phyloP scores from a whole-genome alignment of 2,797 vertebrate species.

The Lagodon rhomboides region DNA sequence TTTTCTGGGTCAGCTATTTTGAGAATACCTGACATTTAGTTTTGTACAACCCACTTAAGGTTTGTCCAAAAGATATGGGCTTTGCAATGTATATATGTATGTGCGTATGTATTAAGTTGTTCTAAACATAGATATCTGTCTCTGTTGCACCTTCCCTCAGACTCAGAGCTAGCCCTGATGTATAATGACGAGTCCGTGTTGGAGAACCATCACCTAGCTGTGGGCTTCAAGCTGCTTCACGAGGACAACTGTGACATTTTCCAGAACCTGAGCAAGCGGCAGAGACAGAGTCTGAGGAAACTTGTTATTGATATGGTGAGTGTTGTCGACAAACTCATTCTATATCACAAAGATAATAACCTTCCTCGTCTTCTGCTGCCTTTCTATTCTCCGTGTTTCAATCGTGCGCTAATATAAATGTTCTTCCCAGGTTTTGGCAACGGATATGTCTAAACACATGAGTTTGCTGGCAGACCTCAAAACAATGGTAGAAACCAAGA shows the following conservation, averaged over 20 bases:
- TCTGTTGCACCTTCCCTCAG: conserved; percentile 71
- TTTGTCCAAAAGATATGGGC: no score
- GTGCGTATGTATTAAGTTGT: neutral
- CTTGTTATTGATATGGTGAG: conserved; percentile 96
- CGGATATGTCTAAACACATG: conserved; percentile 99
- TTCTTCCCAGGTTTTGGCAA: conserved; percentile 91
- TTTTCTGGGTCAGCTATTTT: conserved; percentile 10
- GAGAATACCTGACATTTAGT: neutral
- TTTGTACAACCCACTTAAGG: neutral
- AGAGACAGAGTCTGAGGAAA: conserved; percentile 93
- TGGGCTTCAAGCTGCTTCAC: conserved; percentile 96
- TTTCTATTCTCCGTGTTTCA: neutral
- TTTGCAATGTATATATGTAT: no score
- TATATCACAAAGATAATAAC: neutral
- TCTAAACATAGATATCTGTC: neutral
- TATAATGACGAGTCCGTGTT: conserved; percentile 97
- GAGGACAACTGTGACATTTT: conserved; percentile 97
- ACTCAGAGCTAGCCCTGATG: conserved; percentile 96
- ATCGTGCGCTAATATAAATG: neutral
- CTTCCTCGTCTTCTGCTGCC: neutral
- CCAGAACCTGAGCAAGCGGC: conserved; percentile 93
- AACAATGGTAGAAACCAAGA: conserved; percentile 98
- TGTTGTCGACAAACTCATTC: conserved; percentile 1
- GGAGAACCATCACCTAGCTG: conserved; percentile 96
- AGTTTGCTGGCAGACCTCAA: conserved; percentile 95